Evolutionary conservation across 2,113 vertebrate genomes (phyloP).

Genomic region (Daphoenositta chrysoptera): DNA sequence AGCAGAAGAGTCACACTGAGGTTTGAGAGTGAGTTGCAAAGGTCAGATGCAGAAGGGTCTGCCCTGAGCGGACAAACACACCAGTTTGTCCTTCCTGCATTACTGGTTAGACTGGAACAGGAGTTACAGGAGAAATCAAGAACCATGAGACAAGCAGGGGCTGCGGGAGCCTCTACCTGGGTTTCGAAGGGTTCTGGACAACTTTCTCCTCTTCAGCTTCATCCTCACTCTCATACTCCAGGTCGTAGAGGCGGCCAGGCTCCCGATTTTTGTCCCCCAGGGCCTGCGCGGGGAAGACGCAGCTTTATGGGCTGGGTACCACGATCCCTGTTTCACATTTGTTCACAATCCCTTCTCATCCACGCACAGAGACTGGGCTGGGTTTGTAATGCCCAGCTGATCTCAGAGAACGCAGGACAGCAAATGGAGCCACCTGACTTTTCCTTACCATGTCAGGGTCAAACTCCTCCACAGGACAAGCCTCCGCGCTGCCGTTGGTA

Average conservation of each 20-base stretch:
- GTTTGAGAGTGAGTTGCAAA: rapidly evolving
- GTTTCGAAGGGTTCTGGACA: constrained; percentile 67
- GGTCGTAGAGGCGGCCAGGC: constrained; percentile 81
- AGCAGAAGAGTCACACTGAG: not conserved
- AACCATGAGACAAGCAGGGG: too few relatives aligned
- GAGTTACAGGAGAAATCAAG: not conserved
- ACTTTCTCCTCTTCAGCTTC: constrained; percentile 72
- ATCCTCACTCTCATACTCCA: constrained; percentile 89
- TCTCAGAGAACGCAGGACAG: rapidly evolving
- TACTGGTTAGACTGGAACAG: not conserved
- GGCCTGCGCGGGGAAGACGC: not conserved
- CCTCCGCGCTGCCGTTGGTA: constrained; percentile 69
- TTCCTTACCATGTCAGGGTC: constrained; percentile 29
- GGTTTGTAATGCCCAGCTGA: not conserved
- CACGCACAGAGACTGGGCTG: not conserved
- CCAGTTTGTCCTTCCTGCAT: not conserved
- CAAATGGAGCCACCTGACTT: rapidly evolving
- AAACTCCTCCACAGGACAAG: constrained; percentile 63
- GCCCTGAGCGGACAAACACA: not conserved
- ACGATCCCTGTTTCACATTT: rapidly evolving
- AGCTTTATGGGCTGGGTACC: rapidly evolving
- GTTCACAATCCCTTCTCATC: not conserved
- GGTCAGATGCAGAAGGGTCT: not conserved
- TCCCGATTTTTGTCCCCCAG: constrained; percentile 69
- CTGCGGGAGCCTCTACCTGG: constrained; percentile 53